Percentiles rank a stretch among this genome's conserved stretches.
Conservation (phyloP, 2,888 invertebrate species). For the Mimas tiliae region DNA sequence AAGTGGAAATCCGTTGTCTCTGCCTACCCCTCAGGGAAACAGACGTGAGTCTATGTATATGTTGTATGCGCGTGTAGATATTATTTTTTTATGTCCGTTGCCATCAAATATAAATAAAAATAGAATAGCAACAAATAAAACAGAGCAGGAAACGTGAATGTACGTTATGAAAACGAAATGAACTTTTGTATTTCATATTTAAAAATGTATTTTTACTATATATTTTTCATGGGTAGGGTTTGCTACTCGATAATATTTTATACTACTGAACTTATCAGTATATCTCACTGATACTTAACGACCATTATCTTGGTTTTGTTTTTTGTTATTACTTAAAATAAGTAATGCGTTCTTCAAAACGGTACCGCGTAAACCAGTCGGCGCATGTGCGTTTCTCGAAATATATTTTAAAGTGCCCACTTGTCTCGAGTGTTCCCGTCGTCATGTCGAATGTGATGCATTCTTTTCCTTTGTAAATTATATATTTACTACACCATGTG, state of each 20-base stretch:
- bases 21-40: too few species aligned
- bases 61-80: too few species aligned
- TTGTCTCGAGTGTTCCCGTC: constrained; percentile 9
- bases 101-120: neutral
- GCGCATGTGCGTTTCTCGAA: constrained; percentile 6
- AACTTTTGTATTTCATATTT: neutral
- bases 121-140: neutral
- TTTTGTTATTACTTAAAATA: neutral
- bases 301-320: neutral
- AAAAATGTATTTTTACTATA: neutral
- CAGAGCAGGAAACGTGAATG: neutral
- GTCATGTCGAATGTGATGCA: neutral
- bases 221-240: neutral
- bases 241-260: neutral
- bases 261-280: neutral
- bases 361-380: neutral
- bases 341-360: neutral
- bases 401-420: constrained; percentile 26
- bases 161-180: neutral
- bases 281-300: neutral
- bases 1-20: too few species aligned
- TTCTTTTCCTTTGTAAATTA: neutral
- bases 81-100: neutral
- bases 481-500: neutral
- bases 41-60: too few species aligned